Percentiles rank a stretch among this genome's conserved stretches.
Evolutionary conservation across 2,113 vertebrate genomes (phyloP).

Genomic region (Etia nguti): DNA sequence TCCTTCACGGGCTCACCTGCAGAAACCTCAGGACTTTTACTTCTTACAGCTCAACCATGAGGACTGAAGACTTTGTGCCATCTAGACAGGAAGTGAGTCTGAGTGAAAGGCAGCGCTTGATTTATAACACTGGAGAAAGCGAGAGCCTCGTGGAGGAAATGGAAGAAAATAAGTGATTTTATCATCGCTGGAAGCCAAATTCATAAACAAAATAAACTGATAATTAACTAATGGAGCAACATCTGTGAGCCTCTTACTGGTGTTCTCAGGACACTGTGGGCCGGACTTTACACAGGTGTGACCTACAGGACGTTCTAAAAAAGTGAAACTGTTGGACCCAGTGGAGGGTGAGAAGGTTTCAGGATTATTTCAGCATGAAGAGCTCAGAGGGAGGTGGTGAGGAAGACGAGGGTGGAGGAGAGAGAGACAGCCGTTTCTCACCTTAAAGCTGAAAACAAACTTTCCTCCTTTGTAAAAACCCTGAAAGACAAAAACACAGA

Average conservation of each 20-base stretch:
- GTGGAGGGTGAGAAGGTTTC: background rate
- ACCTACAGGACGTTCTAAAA: background rate
- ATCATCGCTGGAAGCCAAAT: background rate
- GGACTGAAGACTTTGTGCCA: background rate
- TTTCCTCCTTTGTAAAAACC: constrained; percentile 93
- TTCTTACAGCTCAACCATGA: background rate
- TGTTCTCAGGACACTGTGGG: background rate
- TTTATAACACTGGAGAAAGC: background rate
- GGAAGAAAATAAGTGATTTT: background rate
- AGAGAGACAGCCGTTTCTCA: constrained; percentile 57
- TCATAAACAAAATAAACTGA: background rate
- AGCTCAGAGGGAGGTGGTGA: background rate
- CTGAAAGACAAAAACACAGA: constrained; percentile 55
- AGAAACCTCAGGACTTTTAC: background rate
- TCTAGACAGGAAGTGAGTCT: background rate
- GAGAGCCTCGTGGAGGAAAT: background rate
- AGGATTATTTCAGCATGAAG: background rate
- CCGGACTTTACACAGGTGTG: background rate
- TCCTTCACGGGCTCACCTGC: background rate
- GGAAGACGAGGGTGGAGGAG: background rate
- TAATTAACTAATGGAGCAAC: background rate
- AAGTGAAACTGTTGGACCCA: background rate
- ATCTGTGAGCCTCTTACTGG: background rate
- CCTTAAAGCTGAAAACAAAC: constrained; percentile 97
- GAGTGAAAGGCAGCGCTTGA: too few relatives aligned